phyloP scores from a whole-genome alignment of 2,888 invertebrate species.

The Caenorhabditis sp. region DNA sequence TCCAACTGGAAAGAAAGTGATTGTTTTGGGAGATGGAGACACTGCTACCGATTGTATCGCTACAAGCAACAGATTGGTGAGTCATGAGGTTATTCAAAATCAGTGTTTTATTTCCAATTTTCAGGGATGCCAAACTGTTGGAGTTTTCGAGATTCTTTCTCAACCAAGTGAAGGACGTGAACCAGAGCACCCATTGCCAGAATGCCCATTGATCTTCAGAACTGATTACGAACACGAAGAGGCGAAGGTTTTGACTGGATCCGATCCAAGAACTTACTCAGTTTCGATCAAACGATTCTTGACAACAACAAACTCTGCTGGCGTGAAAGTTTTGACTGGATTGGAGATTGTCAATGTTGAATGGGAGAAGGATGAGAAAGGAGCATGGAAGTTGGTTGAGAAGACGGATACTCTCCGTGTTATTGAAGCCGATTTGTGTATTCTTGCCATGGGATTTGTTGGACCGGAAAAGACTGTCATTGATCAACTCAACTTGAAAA shows the following conservation, averaged over 20 bases:
- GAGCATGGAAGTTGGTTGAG: slow-evolving; percentile 93
- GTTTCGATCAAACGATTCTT: slow-evolving; percentile 82
- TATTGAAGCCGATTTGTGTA: slow-evolving; percentile 85
- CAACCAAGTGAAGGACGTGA: slow-evolving; percentile 84
- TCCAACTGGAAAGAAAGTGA: slow-evolving; percentile 91
- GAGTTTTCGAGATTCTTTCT: slow-evolving; percentile 95
- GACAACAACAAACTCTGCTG: slow-evolving; percentile 56
- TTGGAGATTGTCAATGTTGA: slow-evolving; percentile 85
- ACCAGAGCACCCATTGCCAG: slow-evolving; percentile 96
- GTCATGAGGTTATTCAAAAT: too few species aligned
- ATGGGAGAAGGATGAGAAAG: slow-evolving; percentile 72
- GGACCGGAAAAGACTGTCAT: slow-evolving; percentile 78
- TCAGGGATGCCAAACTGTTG: slow-evolving; percentile 89
- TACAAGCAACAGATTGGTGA: slow-evolving; percentile 84
- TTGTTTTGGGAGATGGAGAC: slow-evolving; percentile 87
- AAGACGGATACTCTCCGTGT: slow-evolving; percentile 80
- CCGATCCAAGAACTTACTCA: slow-evolving; percentile 90
- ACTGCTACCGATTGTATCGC: slow-evolving; percentile 98
- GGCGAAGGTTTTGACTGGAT: slow-evolving; percentile 81
- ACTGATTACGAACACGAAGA: slow-evolving; percentile 99
- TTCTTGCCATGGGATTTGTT: slow-evolving; percentile 95
- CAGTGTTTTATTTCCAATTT: slow-evolving; percentile 8
- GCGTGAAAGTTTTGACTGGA: slow-evolving; percentile 77
- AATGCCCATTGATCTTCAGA: slow-evolving; percentile 93
- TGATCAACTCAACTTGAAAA: slow-evolving; percentile 80